Evolutionary conservation across 2,888 invertebrate genomes (phyloP).

Genomic region (Zaprionus obscuricornis): DNA sequence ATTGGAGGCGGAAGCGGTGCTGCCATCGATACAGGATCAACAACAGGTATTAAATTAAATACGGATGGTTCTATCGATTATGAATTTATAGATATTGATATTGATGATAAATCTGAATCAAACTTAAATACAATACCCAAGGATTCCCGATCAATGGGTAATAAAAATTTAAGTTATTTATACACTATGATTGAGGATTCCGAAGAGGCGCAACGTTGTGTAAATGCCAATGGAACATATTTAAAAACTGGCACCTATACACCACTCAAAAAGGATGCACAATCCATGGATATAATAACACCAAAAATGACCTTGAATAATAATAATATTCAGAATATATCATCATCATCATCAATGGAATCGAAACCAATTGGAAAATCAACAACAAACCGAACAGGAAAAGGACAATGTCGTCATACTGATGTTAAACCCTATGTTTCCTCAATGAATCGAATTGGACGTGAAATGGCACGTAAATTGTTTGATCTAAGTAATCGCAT

Average conservation of each 20-base stretch:
- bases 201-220: conserved; percentile 80
- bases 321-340: too few species aligned
- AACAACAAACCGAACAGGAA: too few species aligned
- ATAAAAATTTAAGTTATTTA: conserved; percentile 74
- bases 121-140: conserved; percentile 5
- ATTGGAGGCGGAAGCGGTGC: too few species aligned
- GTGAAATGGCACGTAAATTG: conserved; percentile 70
- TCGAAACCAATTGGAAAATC: too few species aligned
- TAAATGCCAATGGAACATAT: conserved; percentile 80
- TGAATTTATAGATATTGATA: too few species aligned
- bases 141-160: too few species aligned
- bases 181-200: conserved; percentile 82
- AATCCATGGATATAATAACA: neutral
- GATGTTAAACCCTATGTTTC: conserved; percentile 11
- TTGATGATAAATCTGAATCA: conserved; percentile 5
- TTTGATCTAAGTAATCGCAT: conserved; percentile 74
- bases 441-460: conserved; percentile 39
- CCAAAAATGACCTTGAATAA: neutral
- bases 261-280: conserved; percentile 75
- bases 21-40: neutral
- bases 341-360: too few species aligned
- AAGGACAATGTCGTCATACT: neutral
- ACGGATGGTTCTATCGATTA: too few species aligned
- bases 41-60: too few species aligned
- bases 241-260: conserved; percentile 83